phyloP scores from a whole-genome alignment of 2,888 invertebrate genomes.

The Hypsopygia costalis region DNA sequence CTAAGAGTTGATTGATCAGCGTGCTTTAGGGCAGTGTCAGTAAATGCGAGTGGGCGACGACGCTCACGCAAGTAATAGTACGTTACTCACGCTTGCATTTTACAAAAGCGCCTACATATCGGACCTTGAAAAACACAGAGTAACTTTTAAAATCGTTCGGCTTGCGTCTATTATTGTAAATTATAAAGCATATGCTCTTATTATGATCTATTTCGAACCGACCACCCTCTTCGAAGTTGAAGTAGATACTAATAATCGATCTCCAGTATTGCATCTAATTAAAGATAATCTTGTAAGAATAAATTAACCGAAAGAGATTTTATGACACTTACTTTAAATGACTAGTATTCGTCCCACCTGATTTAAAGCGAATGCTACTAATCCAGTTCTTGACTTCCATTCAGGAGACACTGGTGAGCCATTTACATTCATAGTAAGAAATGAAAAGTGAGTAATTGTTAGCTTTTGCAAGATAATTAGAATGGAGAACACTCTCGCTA shows the following conservation, averaged over 20 bases:
- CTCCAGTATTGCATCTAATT: conserved; percentile 2
- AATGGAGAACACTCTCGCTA: conserved; percentile 28
- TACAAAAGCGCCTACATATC: neutral
- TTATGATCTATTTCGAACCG: neutral
- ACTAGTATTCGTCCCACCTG: no score
- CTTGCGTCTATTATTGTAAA: conserved; percentile 6
- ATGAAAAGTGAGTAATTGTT: neutral
- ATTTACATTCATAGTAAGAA: no score
- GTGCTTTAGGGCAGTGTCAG: no score
- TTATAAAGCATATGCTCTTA: conserved; percentile 1
- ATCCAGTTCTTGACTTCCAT: no score
- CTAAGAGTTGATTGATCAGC: no score
- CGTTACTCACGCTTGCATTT: neutral
- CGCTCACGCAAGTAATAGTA: neutral
- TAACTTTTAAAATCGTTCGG: conserved; percentile 1
- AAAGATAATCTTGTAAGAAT: neutral
- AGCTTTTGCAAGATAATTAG: conserved; percentile 21
- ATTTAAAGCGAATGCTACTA: no score
- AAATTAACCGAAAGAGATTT: no score
- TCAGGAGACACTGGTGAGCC: no score
- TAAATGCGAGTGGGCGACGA: neutral
- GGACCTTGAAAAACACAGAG: neutral
- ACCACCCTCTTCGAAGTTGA: neutral
- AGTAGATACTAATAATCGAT: neutral
- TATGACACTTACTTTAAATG: no score